phyloP scores from a whole-genome alignment of 2,113 vertebrate genomes.

The Nothoprocta pentlandii region DNA sequence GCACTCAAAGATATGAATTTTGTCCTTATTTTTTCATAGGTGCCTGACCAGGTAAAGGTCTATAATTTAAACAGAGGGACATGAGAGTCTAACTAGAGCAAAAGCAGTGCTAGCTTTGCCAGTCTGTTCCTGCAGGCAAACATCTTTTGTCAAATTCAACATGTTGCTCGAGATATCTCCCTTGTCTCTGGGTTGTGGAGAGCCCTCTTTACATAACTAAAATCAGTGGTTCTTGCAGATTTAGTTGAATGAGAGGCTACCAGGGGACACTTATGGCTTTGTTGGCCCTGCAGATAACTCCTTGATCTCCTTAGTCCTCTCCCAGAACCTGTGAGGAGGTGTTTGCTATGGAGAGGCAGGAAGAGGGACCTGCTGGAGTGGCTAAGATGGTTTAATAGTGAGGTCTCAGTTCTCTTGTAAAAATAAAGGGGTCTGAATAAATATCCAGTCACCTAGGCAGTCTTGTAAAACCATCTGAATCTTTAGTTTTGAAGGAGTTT shows the following conservation, averaged over 20 bases:
- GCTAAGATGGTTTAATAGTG: not conserved
- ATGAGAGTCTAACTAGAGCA: not conserved
- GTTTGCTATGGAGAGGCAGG: not conserved
- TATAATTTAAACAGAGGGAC: not conserved
- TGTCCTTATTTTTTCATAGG: not conserved
- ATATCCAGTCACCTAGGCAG: not conserved
- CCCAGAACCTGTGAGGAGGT: not conserved
- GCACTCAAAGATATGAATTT: rapidly evolving
- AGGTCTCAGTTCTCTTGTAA: rapidly evolving
- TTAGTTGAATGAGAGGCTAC: not conserved
- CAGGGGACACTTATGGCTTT: not conserved
- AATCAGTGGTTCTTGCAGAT: not conserved
- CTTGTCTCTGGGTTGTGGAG: not conserved
- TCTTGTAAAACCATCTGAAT: not conserved
- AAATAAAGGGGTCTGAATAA: not conserved
- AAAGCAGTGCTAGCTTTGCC: not conserved
- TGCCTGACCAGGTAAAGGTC: not conserved
- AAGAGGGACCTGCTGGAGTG: not conserved
- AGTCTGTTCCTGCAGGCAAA: not conserved
- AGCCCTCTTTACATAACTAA: not conserved
- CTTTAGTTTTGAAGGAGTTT: not conserved
- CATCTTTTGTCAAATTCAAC: not conserved
- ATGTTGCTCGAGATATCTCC: not conserved
- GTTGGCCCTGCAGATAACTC: not conserved
- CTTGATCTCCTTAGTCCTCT: not conserved